Base-by-base conservation (phyloP, 2,888 invertebrate species). In the Scaptomyza reducta region DNA sequence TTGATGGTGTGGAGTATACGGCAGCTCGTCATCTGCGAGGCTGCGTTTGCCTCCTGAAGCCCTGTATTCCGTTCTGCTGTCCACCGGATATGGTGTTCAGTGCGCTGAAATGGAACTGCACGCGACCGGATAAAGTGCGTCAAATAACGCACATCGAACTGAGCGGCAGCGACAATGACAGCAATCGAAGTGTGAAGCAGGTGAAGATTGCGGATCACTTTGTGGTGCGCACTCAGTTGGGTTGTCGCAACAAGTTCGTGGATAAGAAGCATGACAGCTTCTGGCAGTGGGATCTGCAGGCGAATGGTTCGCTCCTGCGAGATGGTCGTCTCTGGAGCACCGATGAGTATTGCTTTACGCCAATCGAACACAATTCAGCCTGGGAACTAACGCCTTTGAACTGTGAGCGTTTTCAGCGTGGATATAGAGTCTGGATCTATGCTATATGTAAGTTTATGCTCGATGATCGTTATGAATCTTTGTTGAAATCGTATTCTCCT, bases 61-160 rank as follows among this genome's bases (percentile, higher is more conserved):
- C 89, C 2, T 92, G 92, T 64, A 79, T 92, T 3, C 88, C 90
- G n/a, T 89, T 91, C 66, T 92, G 92, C 64, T 92, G 92, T 54
- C 86, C 89, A 0, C 58, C 60, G 0, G 79, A 79, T 0, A 58
- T 84, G 51, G 71, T 79, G 9, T 91, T 85, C 49, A 76, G 78
- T 53, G 50, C 73, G 33, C 27, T 61, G n/a, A 58, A 55, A 53
- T 76, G 74, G 56, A 87, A 86, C 55, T 89, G 89, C 59, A 69
- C 72, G 0, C 46, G 42, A 27, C 80, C 83, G 14, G 33, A 42
- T 0, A 79, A 65, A 31, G 31, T 53, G 6, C 61, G 84, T 0
- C 70, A 74, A 10, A 71, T 72, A 10, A 65, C 78, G 2, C 89
- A 89, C 41, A 69, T 89, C n/a, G 90, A 90, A 58, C 60, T 89